Percentiles rank a stretch among this genome's conserved stretches.
Conservation (phyloP, 2,113 vertebrate species). For the Eidolon helvum region DNA sequence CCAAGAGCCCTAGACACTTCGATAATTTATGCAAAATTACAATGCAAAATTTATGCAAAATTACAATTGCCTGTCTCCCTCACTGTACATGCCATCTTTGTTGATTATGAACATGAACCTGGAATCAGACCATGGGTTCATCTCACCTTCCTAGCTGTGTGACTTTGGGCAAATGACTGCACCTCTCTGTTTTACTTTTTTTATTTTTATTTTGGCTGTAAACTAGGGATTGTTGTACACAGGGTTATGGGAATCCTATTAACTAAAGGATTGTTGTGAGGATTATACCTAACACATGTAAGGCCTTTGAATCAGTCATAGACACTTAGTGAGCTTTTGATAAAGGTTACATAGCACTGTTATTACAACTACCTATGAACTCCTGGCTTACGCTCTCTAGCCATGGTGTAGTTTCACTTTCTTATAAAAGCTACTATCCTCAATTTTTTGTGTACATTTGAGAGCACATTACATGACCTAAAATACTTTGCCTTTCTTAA, state of each 20-base stretch:
- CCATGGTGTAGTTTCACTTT: neutral
- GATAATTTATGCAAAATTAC: too few species aligned
- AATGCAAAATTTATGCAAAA: too few species aligned
- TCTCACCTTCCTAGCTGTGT: neutral
- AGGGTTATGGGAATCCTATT: too few species aligned
- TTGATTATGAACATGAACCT: neutral
- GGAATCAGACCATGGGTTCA: neutral
- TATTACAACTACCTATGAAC: too few species aligned
- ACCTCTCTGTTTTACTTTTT: neutral
- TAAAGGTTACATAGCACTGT: neutral
- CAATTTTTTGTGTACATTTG: neutral
- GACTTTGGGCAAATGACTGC: neutral
- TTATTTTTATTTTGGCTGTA: neutral
- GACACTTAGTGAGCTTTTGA: neutral
- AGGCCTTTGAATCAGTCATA: neutral
- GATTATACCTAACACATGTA: neutral
- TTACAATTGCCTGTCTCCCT: too few species aligned
- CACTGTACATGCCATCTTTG: too few species aligned
- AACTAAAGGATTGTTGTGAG: neutral
- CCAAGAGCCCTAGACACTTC: too few species aligned
- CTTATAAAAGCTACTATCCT: neutral
- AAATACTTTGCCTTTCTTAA: neutral
- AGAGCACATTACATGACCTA: neutral
- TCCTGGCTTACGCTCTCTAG: neutral
- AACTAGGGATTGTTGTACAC: neutral